phyloP scores from a whole-genome alignment of 2,888 invertebrate genomes.

The Didymodactylos carnosus region DNA sequence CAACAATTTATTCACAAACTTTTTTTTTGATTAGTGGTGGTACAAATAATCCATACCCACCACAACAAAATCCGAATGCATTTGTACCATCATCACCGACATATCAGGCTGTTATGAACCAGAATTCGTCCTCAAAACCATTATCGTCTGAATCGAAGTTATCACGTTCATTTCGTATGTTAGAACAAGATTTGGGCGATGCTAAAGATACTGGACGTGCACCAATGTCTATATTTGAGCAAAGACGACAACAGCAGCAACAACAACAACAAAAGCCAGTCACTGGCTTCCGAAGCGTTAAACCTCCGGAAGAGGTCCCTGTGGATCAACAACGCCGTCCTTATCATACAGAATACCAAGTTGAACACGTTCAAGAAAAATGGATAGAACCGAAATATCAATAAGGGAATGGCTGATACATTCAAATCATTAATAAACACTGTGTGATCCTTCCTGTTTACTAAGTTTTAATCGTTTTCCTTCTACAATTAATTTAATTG shows the following conservation, averaged over 20 bases:
- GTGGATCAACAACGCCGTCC: slow-evolving; percentile 9
- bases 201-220: background rate
- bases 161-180: background rate
- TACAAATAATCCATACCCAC: too few relatives aligned
- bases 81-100: background rate
- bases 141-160: background rate
- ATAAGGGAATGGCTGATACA: too few relatives aligned
- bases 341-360: slow-evolving; percentile 4
- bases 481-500: too few relatives aligned
- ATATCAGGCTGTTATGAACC: background rate
- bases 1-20: background rate
- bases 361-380: slow-evolving; percentile 9
- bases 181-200: background rate
- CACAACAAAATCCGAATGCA: too few relatives aligned
- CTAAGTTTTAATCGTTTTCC: too few relatives aligned
- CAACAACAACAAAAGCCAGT: background rate
- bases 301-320: background rate
- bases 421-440: too few relatives aligned
- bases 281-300: background rate
- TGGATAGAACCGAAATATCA: slow-evolving; percentile 12
- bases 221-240: background rate
- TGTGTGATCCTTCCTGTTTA: too few relatives aligned
- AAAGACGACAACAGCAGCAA: background rate
- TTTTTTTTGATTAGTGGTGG: background rate
- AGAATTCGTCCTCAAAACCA: background rate